Percentiles rank a stretch among this genome's conserved stretches.
phyloP scores from a whole-genome alignment of 1,140 invertebrate species.

The Diorhabda sublineata region DNA sequence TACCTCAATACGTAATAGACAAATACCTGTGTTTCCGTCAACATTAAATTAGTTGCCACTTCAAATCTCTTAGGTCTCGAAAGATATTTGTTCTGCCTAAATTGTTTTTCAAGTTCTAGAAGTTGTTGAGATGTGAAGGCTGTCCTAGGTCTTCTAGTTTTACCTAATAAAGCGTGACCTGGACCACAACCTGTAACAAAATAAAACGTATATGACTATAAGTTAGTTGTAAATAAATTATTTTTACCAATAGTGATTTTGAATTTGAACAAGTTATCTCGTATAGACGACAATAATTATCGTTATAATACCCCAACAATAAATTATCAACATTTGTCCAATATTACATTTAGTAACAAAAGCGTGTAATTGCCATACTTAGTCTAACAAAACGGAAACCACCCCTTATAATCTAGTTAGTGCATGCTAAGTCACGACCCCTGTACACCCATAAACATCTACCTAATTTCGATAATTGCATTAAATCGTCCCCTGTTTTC shows the following conservation, averaged over 20 bases:
- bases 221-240: no score
- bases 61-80: slow-evolving; percentile 97
- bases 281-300: no score
- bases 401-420: slow-evolving; percentile 15
- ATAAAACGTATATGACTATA: neutral
- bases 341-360: neutral
- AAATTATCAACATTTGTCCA: no score
- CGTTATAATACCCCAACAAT: no score
- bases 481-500: neutral
- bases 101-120: slow-evolving; percentile 96
- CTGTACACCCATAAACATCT: slow-evolving; percentile 11
- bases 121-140: slow-evolving; percentile 98
- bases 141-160: slow-evolving; percentile 91
- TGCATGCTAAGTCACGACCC: slow-evolving; percentile 5
- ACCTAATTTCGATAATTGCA: slow-evolving; percentile 17
- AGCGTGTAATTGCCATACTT: slow-evolving; percentile 2
- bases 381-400: neutral
- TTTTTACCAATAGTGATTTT: no score
- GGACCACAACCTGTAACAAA: slow-evolving; percentile 44
- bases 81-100: slow-evolving; percentile 97
- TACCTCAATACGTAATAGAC: slow-evolving; percentile 25
- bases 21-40: slow-evolving; percentile 95
- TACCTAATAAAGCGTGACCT: slow-evolving; percentile 78
- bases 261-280: no score
- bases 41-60: slow-evolving; percentile 94